A percentile compares a stretch with the other conserved stretches of the same genome.
phyloP scores from a whole-genome alignment of 1,140 invertebrate species.

The Heliconius himera region DNA sequence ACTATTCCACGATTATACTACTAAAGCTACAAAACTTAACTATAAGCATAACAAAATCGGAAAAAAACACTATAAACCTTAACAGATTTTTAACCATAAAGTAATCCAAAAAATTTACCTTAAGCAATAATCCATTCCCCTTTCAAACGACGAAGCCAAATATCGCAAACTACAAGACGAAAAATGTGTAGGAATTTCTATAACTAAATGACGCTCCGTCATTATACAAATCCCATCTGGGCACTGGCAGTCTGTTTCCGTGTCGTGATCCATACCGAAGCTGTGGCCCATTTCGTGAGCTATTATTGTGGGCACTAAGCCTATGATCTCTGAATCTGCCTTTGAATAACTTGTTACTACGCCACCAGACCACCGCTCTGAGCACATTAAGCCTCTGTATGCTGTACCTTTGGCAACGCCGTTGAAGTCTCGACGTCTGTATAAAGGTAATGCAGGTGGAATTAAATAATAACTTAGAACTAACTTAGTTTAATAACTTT shows the following conservation, averaged over 20 bases:
- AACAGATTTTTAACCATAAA: no score
- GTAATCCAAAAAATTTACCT: slow-evolving; percentile 61
- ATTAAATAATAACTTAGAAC: no score
- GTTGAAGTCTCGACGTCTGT: slow-evolving; percentile 90
- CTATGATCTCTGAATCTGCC: slow-evolving; percentile 90
- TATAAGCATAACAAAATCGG: no score
- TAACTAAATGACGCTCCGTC: slow-evolving; percentile 89
- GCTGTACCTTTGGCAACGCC: slow-evolving; percentile 97
- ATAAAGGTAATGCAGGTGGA: background rate
- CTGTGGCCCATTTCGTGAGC: slow-evolving; percentile 99
- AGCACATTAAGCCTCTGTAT: slow-evolving; percentile 98
- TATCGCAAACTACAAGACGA: slow-evolving; percentile 94
- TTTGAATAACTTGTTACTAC: slow-evolving; percentile 98
- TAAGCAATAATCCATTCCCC: slow-evolving; percentile 99
- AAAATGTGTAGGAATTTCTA: slow-evolving; percentile 92
- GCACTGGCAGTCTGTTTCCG: slow-evolving; percentile 89
- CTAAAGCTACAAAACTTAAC: no score
- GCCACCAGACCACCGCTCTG: slow-evolving; percentile 97
- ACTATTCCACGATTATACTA: no score
- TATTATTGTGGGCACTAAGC: slow-evolving; percentile 96
- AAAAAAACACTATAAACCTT: no score
- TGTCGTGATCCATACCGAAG: slow-evolving; percentile 98
- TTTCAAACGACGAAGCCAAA: slow-evolving; percentile 93
- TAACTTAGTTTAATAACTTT: no score
- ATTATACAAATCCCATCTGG: slow-evolving; percentile 96